Base-by-base conservation (phyloP, 2,113 vertebrate genomes). In the Pterocles orientalis region DNA sequence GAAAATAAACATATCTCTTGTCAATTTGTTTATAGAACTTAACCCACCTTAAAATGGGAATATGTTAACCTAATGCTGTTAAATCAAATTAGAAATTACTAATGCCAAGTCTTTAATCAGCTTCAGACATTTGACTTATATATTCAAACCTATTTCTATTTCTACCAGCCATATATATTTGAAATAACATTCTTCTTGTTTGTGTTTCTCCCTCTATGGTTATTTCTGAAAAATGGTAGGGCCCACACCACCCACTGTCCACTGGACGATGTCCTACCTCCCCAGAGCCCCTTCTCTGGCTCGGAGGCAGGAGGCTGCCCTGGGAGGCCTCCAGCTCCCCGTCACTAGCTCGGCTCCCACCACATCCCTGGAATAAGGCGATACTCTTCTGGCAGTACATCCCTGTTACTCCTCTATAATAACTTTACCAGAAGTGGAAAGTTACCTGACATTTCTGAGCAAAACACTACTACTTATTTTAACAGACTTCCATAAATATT, bases 361-460 rank as follows among this genome's bases (percentile, higher is more conserved):
- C 17, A 26, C 31, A 48, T 50, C 41, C 13, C 41, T 83, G 64
- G 24, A 94, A 86, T 19, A 20, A 92, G 54, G 26, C 33, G 39
- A 72, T 56, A 23, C 5, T 76, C 53, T 82, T 80, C 50, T 77
- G 80, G 58, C 61, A 69, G 48, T 64, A 39, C 17, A 51, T n/a
- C 20, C 20, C 41, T 64, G 68, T 7, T 88, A 18, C 33, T 91
- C 11, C 24, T 83, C 50, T 33, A 5, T 83, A 92, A 81, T 72
- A 76, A 36, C 81, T 97, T 96, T 92, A 48, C 71, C 81, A 94
- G 79, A 90, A 86, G 21, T 50, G 8, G 79, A 92, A 64, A 88
- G 47, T 57, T 76, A 91, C 53, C 45, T 68, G 69, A 82, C 20
- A 81, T 86, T 92, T 92, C 73, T 89, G 43, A 86, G 64, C 7